These are phyloP conservation scores for Strix aluco DNA, from an alignment of 2,113 vertebrate species.

Conservation along the genomic window DNA sequence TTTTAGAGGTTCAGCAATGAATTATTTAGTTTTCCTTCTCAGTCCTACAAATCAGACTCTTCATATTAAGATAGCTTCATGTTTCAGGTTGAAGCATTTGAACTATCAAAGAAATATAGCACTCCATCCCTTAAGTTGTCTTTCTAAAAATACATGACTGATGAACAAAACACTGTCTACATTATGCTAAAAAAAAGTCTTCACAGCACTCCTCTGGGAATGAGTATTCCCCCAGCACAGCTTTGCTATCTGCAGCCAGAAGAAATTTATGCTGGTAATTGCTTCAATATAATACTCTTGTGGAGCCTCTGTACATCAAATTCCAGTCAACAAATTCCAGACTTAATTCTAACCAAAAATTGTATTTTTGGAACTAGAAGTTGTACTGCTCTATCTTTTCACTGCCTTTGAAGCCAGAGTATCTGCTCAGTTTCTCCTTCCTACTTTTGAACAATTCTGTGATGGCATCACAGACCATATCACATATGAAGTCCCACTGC, in stretches of 20 bases:
- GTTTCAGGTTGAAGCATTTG: not conserved
- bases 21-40: not conserved
- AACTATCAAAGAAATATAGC: not conserved
- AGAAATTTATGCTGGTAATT: not conserved
- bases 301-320: not conserved
- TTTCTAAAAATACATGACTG: not conserved
- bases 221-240: not conserved
- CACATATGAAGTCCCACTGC: not conserved
- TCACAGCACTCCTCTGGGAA: not conserved
- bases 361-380: not conserved
- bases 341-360: not conserved
- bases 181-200: not conserved
- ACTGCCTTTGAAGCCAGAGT: not conserved
- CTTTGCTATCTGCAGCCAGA: not conserved
- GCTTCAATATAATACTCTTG: not conserved
- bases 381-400: not conserved
- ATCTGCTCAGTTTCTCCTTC: not conserved
- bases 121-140: not conserved
- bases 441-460: not conserved
- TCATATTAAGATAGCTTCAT: not conserved
- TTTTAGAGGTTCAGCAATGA: not conserved
- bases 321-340: not conserved
- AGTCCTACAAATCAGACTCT: not conserved
- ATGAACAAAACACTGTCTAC: not conserved
- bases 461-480: not conserved